Conservation (phyloP, 2,888 invertebrate genomes). For the Odontomyia ornata region DNA sequence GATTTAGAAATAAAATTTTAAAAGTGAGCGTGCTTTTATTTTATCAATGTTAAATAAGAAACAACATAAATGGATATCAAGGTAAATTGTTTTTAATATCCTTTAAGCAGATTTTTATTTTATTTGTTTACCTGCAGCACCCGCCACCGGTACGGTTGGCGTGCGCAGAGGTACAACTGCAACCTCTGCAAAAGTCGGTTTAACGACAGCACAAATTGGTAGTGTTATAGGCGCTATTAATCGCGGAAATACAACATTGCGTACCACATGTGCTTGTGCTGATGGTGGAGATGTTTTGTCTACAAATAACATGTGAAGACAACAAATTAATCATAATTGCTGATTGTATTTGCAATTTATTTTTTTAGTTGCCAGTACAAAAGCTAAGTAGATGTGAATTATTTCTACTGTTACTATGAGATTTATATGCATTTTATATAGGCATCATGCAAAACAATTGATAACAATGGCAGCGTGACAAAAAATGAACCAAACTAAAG, state of each 20-base stretch:
- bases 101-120: constrained; percentile 9
- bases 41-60: too few relatives aligned
- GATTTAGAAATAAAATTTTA: constrained; percentile 46
- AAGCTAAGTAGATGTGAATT: neutral
- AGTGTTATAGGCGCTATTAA: constrained; percentile 51
- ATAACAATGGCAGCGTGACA: neutral
- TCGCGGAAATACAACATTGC: constrained; percentile 53
- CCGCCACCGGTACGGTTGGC: constrained; percentile 48
- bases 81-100: too few relatives aligned
- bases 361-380: neutral
- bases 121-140: constrained; percentile 52
- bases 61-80: too few relatives aligned
- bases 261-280: constrained; percentile 51
- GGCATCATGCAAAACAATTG: neutral
- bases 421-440: neutral
- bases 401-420: neutral
- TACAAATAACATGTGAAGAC: constrained; percentile 47
- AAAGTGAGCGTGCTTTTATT: neutral
- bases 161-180: constrained; percentile 52
- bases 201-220: constrained; percentile 53
- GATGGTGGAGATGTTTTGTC: constrained; percentile 51
- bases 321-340: neutral
- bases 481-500: too few relatives aligned
- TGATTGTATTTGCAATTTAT: neutral
- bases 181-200: constrained; percentile 52